Base-by-base conservation (phyloP, 2,797 vertebrate species). In the Diplodus puntazzo region DNA sequence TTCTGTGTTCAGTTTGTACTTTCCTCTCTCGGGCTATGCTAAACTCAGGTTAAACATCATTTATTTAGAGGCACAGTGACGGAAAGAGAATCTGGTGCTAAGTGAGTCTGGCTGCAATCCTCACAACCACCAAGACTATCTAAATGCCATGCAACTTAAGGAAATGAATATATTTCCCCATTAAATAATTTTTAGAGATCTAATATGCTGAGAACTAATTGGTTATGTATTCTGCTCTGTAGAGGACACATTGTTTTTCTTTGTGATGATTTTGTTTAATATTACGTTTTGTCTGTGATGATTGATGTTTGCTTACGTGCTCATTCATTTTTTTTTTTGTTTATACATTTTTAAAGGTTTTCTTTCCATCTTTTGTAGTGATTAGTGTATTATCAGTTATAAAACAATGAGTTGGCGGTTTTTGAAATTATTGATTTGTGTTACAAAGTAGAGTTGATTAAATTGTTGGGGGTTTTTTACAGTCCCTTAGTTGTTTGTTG, bases 11-110 rank as follows among this genome's bases (percentile, higher is more conserved):
- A 23, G 10, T 60, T 48, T 57, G 39, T 21, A 34, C 27, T 9
- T 0, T 73, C 17, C 30, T 80, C 43, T 74, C 48, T 81, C 46
- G 60, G 59, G 77, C 76, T 76, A 59, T 23, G 53, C 77, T 83
- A 69, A 86, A 87, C 89, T 92, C 90, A 89, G 88, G 90, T 76
- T 57, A 72, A 88, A 79, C 76, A 64, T 84, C 13, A 55, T 82
- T 78, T 73, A 59, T 75, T 72, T n/a, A 18, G 57, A 62, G 59
- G 14, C 34, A 69, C n/a, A 34, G 48, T 55, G 71, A 79, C 34
- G 21, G 25, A 76, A 58, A 77, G 20, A 50, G n/a, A 13, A 62
- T 85, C 50, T 73, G 81, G 75, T 88, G 89, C 82, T 75, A 62
- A 61, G 30, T 70, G 58, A 76, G 67, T 39, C 67, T 39, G 67